phyloP scores from a whole-genome alignment of 2,113 vertebrate species.

The Panthera uncia region DNA sequence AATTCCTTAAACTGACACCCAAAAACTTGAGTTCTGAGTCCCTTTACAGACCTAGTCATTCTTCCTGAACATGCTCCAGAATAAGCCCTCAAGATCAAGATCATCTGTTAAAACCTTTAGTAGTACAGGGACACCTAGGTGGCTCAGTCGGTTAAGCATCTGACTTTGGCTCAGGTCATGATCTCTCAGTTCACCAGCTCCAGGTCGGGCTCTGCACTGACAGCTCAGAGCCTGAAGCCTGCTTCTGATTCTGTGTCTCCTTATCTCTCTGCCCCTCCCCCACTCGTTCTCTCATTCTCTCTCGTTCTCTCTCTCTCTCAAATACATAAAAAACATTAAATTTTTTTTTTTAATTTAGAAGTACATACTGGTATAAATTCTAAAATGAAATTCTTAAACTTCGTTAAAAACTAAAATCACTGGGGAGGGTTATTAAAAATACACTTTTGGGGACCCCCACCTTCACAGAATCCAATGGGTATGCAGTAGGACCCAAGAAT shows the following conservation, averaged over 20 bases:
- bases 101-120: background rate
- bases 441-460: background rate
- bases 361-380: background rate
- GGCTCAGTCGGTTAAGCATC: no score
- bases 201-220: no score
- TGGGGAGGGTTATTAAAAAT: background rate
- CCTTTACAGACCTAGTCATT: background rate
- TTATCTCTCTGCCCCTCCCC: no score
- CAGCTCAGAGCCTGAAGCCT: no score
- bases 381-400: background rate
- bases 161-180: no score
- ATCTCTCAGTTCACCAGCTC: no score
- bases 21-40: background rate
- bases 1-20: background rate
- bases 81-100: background rate
- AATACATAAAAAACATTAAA: no score
- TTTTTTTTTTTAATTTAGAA: background rate
- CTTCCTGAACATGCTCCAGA: background rate
- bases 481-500: background rate
- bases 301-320: no score
- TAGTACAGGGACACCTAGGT: background rate
- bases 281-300: no score
- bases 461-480: background rate
- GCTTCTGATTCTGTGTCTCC: no score
- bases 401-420: background rate